Evolutionary conservation across 2,113 vertebrate genomes (phyloP).

Genomic region (Onychostoma macrolepis): DNA sequence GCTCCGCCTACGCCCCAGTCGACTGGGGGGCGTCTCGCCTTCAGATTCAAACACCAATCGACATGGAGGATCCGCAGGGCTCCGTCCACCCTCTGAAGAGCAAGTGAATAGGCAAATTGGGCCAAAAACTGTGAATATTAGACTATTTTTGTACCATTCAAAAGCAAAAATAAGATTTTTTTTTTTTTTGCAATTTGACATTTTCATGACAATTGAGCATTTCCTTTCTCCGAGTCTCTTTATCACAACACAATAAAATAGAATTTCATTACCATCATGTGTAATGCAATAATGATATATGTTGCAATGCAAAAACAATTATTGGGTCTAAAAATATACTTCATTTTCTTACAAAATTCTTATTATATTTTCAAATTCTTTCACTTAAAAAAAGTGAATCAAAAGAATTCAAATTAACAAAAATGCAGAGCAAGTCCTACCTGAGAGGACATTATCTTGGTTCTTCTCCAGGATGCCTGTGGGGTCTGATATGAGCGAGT

Average conservation of each 20-base stretch:
- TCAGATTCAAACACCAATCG: slow-evolving; percentile 93
- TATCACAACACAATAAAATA: background rate
- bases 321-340: background rate
- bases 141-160: background rate
- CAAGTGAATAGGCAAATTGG: background rate
- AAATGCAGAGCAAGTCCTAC: slow-evolving; percentile 68
- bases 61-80: slow-evolving; percentile 85
- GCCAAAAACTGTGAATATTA: background rate
- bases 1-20: slow-evolving; percentile 81
- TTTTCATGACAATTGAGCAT: background rate
- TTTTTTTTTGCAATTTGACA: background rate
- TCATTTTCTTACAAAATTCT: background rate
- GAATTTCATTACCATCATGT: background rate
- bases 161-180: background rate
- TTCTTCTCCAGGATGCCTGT: slow-evolving; percentile 95
- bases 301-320: no score
- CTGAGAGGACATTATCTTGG: slow-evolving; percentile 87
- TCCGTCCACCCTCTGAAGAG: slow-evolving; percentile 77
- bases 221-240: background rate
- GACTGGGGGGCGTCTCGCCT: slow-evolving; percentile 80
- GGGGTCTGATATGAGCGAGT: slow-evolving; percentile 97
- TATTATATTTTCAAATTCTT: background rate
- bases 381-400: background rate
- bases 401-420: background rate
- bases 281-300: background rate